Base-by-base conservation (phyloP, 2,113 vertebrate genomes). In the Archocentrus centrarchus region DNA sequence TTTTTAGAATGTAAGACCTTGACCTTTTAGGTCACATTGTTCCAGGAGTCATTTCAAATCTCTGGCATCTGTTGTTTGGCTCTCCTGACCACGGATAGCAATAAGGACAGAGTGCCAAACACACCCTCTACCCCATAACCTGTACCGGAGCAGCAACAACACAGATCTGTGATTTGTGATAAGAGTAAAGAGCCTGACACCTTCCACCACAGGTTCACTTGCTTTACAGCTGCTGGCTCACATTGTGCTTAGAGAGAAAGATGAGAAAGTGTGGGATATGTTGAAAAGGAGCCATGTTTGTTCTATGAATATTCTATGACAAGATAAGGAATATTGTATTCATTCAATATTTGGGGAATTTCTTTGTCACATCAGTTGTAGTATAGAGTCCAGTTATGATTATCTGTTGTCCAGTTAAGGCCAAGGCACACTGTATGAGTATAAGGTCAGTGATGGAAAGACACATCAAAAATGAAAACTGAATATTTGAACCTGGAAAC, bases 31-130 rank as follows among this genome's bases (percentile, higher is more conserved):
- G 95, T 96, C 95, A 95, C 89, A 83, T 95, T 95, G 84, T 95
- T 95, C 95, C 94, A 94, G 94, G 92, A 91, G 85, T 86, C 93
- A 80, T 85, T 94, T 96, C 94, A 93, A 94, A 96, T 93, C 93
- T 91, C 89, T 95, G 95, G 96, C 95, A 96, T 96, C 94, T 96
- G 95, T 92, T 95, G 94, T 94, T 89, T 94, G 89, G 94, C 95
- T 95, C 90, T 87, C 94, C 83, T 89, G 44, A 94, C 94, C 89
- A 85, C 60, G 53, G 60, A 61, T 55, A 63, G 84, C 68, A 93
- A n/a, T 83, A 81, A 85, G 62, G 53, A 84, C 58, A 94, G 90
- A 94, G 93, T 44, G 32, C 32, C 44, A 59, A 39, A 61, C 68
- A 44, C 35, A 37, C 35, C 50, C 27, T 59, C 35, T 39, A 24